Evolutionary conservation across 2,888 invertebrate genomes (phyloP).

Genomic region (Oithona nana): DNA sequence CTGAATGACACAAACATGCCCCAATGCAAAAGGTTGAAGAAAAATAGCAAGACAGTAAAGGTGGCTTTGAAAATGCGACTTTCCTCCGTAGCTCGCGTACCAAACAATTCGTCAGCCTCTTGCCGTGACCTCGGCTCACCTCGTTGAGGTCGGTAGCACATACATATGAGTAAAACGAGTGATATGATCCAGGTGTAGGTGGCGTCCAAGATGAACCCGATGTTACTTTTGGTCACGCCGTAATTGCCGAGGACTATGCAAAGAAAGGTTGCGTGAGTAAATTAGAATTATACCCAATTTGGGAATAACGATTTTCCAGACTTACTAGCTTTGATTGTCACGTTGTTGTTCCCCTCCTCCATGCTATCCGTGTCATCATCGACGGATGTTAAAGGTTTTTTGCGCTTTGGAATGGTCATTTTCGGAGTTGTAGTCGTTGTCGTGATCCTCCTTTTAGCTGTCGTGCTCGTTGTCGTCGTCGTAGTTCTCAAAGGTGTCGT

Average conservation of each 20-base stretch:
- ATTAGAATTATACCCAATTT: too few relatives aligned
- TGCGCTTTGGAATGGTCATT: neutral
- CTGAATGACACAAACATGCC: conserved; percentile 7
- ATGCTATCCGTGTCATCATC: conserved; percentile 10
- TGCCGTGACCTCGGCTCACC: conserved; percentile 8
- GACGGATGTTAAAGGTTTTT: conserved; percentile 7
- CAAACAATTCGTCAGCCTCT: neutral
- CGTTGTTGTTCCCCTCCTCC: neutral
- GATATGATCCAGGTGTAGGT: conserved; percentile 3
- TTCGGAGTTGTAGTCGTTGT: neutral
- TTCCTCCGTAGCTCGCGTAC: neutral
- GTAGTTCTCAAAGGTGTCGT: neutral
- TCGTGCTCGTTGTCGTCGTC: neutral
- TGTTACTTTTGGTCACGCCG: conserved; percentile 6
- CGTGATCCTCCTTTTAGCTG: neutral
- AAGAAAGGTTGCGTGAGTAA: neutral
- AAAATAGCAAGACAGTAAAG: conserved; percentile 7
- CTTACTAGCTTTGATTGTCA: neutral
- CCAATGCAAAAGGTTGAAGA: conserved; percentile 11
- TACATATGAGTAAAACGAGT: conserved; percentile 3
- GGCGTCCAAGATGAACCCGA: conserved; percentile 13
- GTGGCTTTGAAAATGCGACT: conserved; percentile 11
- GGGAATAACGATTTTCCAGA: too few relatives aligned
- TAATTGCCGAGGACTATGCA: neutral
- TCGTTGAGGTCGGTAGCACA: conserved; percentile 6